Base-by-base conservation (phyloP, 2,113 vertebrate genomes). In the Oriolus oriolus region DNA sequence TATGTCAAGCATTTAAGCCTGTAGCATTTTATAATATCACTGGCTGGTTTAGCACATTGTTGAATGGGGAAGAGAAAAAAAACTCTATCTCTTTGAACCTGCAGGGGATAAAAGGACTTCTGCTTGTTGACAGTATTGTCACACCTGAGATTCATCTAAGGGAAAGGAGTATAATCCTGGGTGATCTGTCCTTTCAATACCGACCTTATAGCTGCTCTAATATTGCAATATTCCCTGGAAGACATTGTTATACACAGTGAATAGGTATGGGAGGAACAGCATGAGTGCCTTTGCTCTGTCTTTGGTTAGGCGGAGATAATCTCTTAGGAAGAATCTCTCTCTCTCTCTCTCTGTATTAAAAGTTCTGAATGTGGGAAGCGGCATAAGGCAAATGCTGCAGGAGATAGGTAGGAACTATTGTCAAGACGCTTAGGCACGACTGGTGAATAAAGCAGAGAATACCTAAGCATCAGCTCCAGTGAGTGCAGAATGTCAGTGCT, bases 251-350 rank as follows among this genome's bases (percentile, higher is more conserved):
- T 5, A 78, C 44, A 50, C 35, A 68, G 35, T 42, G 13, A 56
- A 56, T 4, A 45, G 11, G 41, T n/a, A 26, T 1, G 12, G 0
- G 0, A 73, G 9, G 35, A 94, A 45, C 16, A 18, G 10, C 0
- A 0, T 49, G 53, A n/a, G 56, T 73, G 24, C 12, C 28, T 91
- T 91, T 64, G 8, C 26, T 44, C 23, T 79, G n/a, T 68, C 28
- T 93, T 81, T 69, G 53, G 14, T 19, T 71, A 37, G 20, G 74
- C 83, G 88, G 49, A 76, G 16, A 53, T 7, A 68, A 84, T 73
- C 7, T 84, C 44, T 60, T 16, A 39, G 23, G 39, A 82, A 91
- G 31, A 89, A 74, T 17, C 1, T 17, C 6, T 53, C 27, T 68
- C 27, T 68, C 27, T 56, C 28, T 54, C 75, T 28, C 8, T 89